A percentile compares a stretch with the other conserved stretches of the same genome.
phyloP scores from a whole-genome alignment of 2,888 invertebrate species.

The Melanophora roralis region DNA sequence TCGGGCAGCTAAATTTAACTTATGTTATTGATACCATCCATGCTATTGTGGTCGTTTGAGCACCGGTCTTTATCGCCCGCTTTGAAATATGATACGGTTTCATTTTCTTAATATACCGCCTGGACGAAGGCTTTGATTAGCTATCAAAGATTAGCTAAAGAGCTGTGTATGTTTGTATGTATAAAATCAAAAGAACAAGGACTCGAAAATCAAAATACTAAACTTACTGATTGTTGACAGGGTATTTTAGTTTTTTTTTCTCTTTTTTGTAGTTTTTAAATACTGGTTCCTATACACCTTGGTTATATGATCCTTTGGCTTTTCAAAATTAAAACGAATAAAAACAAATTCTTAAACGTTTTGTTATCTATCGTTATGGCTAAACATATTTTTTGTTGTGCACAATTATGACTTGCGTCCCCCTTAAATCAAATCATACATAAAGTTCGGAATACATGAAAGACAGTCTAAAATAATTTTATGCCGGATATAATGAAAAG shows the following conservation, averaged over 20 bases:
- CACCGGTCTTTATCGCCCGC: constrained; percentile 64
- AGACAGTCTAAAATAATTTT: constrained; percentile 35
- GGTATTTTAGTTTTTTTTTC: not conserved
- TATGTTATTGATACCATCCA: constrained; percentile 61
- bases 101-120: constrained; percentile 61
- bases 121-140: constrained; percentile 61
- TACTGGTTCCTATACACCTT: constrained; percentile 21
- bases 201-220: constrained; percentile 43
- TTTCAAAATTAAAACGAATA: not conserved
- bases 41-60: constrained; percentile 61
- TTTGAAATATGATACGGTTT: constrained; percentile 62
- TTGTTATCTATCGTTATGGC: constrained; percentile 24
- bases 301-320: constrained; percentile 54
- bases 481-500: constrained; percentile 49
- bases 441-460: constrained; percentile 53
- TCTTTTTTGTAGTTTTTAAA: not conserved
- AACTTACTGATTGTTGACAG: constrained; percentile 49
- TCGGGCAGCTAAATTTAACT: constrained; percentile 62
- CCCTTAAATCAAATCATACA: constrained; percentile 45
- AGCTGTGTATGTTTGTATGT: constrained; percentile 1
- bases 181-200: constrained; percentile 57
- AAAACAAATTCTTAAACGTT: constrained; percentile 20
- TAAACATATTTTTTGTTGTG: constrained; percentile 43
- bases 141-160: constrained; percentile 57
- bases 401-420: constrained; percentile 62